Evolutionary conservation across 1,140 invertebrate genomes (phyloP), one percentile per base, ranked within the genome.

Genomic region (Stegodyphus dumicola): DNA sequence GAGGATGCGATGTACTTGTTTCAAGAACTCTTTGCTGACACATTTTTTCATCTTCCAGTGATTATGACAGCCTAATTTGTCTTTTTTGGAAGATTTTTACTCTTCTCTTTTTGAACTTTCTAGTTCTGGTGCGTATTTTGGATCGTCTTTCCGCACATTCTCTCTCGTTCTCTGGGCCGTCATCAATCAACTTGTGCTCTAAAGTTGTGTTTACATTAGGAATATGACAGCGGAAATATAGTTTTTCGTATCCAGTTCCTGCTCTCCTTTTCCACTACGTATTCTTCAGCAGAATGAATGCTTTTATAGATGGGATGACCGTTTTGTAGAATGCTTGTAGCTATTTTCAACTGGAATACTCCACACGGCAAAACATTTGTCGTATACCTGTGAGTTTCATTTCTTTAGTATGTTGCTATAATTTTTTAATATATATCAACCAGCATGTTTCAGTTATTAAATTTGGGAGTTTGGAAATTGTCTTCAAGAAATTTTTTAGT

Each of bases 1-100:
- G 48, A 79, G 67, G 77, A 78, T 78, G 77, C 65, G 10, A 49
- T 69, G 77, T 79, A 70, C 64, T 67, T 70, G 77, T 79, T 60
- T 60, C 33, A 70, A 79, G 77, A 70, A 13, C 66, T 79, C 77
- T 69, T 79, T 66, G 56, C 77, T 79, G 67, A 54, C 51, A 79
- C 51, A 79, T 49, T 70, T 79, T 79, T 70, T 56, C 52, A 33
- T 15, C 52, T 48, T 7, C 17, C 66, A 10, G 13, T 70, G 52
- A 79, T 33, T 79, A 56, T 70, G 77, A 70, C 66, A 56, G 17
- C 5, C 18, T 70, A 70, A 70, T 56, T 79, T 70, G 64, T 77
- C 54, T 79, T 78, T 75, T 79, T 79, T 69, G 54, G 66, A 49
- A 18, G 52, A 66, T 79, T 70, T 79, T 70, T n/a, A 7, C 9